phyloP scores from a whole-genome alignment of 2,888 invertebrate genomes.

The Sminthurinus aureus region DNA sequence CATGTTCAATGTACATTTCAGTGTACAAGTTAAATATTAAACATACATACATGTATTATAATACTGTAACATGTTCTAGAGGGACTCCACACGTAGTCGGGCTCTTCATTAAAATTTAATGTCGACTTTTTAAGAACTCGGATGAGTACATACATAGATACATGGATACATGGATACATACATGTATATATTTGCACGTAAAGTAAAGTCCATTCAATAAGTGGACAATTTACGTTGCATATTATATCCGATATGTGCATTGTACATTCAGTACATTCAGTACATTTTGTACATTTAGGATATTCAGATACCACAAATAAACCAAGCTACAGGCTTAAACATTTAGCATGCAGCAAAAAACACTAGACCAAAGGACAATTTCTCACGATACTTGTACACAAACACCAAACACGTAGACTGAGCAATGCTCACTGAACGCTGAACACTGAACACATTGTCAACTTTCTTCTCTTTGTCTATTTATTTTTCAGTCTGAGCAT shows the following conservation, averaged over 20 bases:
- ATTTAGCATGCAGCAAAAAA: neutral
- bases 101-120: constrained; percentile 26
- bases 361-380: neutral
- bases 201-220: neutral
- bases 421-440: neutral
- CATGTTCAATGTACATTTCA: neutral
- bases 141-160: constrained; percentile 10
- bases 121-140: constrained; percentile 18
- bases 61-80: too few species aligned
- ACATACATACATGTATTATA: neutral
- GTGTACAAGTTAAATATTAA: neutral
- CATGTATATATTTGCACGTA: neutral
- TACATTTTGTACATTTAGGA: neutral
- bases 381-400: neutral
- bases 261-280: neutral
- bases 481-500: too few species aligned
- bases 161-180: neutral
- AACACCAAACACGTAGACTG: neutral
- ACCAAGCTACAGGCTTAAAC: too few species aligned
- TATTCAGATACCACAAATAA: neutral
- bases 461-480: neutral
- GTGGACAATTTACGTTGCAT: too few species aligned
- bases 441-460: neutral
- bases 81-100: neutral
- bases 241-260: neutral